Conservation (phyloP, 2,797 vertebrate genomes). For the Spondyliosoma cantharus region DNA sequence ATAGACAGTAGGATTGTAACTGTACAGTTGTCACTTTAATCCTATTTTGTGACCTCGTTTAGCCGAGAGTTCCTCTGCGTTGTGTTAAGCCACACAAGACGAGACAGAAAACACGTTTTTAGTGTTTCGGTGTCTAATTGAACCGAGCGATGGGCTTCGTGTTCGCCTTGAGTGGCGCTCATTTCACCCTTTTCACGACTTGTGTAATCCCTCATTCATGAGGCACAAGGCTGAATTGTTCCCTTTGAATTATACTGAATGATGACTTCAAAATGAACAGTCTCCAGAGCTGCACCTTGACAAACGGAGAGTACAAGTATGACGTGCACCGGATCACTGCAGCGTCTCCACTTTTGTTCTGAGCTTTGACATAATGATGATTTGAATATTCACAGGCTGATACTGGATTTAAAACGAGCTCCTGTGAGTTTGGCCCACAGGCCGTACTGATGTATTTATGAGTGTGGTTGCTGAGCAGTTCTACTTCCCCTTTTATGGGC, state of each 20-base stretch:
- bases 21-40: not conserved
- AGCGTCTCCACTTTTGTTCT: constrained; percentile 1
- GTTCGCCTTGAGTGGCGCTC: constrained; percentile 22
- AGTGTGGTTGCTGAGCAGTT: constrained; percentile 19
- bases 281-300: constrained; percentile 1
- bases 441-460: not conserved
- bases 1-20: too few relatives aligned
- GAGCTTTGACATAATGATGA: not conserved
- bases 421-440: not conserved
- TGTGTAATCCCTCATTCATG: constrained; percentile 20
- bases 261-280: constrained; percentile 14
- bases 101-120: not conserved
- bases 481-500: constrained; percentile 8
- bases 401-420: constrained; percentile 3
- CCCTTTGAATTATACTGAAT: constrained; percentile 20
- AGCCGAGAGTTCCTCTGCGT: not conserved
- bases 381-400: not conserved
- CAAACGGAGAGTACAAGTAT: not conserved
- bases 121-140: constrained; percentile 14
- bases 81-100: not conserved
- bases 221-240: not conserved
- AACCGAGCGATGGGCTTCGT: constrained; percentile 3
- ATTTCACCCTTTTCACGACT: not conserved
- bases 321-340: constrained; percentile 18
- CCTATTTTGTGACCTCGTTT: not conserved